These are phyloP conservation scores for Osedax frankpressi DNA, from an alignment of 2,888 invertebrate species.

Conservation along the genomic window DNA sequence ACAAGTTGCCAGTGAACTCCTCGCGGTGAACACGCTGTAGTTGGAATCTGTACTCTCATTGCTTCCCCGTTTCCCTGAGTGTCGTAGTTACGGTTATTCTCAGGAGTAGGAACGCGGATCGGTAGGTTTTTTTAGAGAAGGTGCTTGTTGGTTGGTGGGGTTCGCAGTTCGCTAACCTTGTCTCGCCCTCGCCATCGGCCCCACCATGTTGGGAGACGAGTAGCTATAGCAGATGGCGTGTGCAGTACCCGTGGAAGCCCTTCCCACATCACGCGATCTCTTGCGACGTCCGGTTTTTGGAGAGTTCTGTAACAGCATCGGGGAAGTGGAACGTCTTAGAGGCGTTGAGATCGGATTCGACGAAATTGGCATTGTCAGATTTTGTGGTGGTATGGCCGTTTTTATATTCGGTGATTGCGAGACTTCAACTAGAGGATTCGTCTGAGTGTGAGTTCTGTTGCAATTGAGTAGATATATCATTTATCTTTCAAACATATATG, in stretches of 20 bases:
- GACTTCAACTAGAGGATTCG: too few species aligned
- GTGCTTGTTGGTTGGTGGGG: too few species aligned
- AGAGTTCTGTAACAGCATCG: background rate
- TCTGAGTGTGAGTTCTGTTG: too few species aligned
- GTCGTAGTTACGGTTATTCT: too few species aligned
- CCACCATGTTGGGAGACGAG: background rate
- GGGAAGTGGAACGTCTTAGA: slow-evolving; percentile 3
- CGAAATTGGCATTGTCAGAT: too few species aligned
- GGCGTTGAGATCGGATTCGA: background rate
- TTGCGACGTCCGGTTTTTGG: background rate
- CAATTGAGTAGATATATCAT: too few species aligned
- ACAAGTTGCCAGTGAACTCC: slow-evolving; percentile 51
- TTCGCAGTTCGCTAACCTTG: background rate
- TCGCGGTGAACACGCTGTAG: slow-evolving; percentile 47
- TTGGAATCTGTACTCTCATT: slow-evolving; percentile 35
- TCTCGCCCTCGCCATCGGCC: background rate
- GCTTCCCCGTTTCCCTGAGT: slow-evolving; percentile 36
- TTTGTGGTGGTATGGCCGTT: too few species aligned
- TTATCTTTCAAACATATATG: too few species aligned
- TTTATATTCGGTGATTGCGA: too few species aligned
- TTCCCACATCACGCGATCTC: background rate
- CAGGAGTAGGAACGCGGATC: too few species aligned
- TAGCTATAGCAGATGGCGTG: background rate
- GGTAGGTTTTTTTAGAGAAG: too few species aligned
- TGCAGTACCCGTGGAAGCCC: background rate